Conservation (phyloP, 2,113 vertebrate species). For the Sinocyclocheilus rhinocerous region DNA sequence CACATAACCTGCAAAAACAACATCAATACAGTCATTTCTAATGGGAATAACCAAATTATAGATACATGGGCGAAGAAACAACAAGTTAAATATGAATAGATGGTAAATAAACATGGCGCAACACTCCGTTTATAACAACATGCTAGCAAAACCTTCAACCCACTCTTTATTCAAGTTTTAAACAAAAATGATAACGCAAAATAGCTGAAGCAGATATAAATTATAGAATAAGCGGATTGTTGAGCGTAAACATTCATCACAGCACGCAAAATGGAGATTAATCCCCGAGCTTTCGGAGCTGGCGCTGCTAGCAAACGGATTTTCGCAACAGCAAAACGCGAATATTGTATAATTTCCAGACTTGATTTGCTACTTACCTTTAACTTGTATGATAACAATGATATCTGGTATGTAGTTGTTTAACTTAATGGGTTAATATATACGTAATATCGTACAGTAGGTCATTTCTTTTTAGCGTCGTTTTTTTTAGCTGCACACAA, state of each 20-base stretch:
- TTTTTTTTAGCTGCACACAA: not conserved
- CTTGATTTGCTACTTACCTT: not conserved
- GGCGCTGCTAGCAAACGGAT: slow-evolving; percentile 6
- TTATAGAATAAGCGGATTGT: no score
- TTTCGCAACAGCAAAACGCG: not conserved
- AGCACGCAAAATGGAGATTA: not conserved
- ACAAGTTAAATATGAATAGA: not conserved
- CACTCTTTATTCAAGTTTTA: not conserved
- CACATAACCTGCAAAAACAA: not conserved
- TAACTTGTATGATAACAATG: not conserved
- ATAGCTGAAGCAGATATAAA: not conserved
- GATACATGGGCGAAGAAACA: not conserved
- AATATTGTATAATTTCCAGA: not conserved
- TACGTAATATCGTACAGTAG: not conserved
- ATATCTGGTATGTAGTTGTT: not conserved
- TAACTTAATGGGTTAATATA: not conserved
- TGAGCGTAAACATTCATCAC: not conserved
- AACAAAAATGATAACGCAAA: not conserved
- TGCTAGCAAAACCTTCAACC: not conserved
- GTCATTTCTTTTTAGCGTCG: not conserved
- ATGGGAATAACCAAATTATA: not conserved
- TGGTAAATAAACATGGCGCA: slow-evolving; percentile 45
- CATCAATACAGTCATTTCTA: not conserved
- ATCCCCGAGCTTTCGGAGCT: not conserved
- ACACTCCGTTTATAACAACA: not conserved